These are phyloP conservation scores for Peucedramus taeniatus DNA, from an alignment of 2,113 vertebrate species.

Conservation along the genomic window DNA sequence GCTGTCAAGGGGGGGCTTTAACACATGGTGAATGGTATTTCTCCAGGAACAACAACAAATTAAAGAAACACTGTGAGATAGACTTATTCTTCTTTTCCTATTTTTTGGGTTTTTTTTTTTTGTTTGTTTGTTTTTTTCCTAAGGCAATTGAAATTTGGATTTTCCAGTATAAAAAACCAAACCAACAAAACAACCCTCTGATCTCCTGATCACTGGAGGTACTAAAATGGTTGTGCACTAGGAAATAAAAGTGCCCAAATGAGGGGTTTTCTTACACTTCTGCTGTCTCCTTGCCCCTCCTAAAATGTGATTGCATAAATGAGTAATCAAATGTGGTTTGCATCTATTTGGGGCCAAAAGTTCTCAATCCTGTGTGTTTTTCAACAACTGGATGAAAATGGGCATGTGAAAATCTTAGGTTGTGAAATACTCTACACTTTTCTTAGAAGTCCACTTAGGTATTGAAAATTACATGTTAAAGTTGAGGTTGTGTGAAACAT, in stretches of 20 bases:
- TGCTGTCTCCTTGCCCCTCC: background rate
- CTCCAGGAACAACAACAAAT: background rate
- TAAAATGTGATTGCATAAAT: background rate
- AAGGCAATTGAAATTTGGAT: background rate
- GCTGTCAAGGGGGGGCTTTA: background rate
- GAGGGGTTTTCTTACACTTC: background rate
- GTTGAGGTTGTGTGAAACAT: background rate
- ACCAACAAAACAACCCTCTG: background rate
- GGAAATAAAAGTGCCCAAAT: background rate
- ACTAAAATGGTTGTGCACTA: background rate
- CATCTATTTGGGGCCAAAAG: background rate
- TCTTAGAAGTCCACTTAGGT: background rate
- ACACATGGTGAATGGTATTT: background rate
- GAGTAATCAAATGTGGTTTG: background rate
- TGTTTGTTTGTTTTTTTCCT: background rate
- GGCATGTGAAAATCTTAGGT: background rate
- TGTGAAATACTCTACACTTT: background rate
- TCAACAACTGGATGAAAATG: background rate
- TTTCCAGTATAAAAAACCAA: background rate
- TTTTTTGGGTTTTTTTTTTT: accelerated
- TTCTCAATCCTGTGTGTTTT: background rate
- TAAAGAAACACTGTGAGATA: background rate
- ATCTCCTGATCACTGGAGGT: background rate
- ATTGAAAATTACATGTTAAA: background rate
- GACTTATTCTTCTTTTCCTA: background rate